These are phyloP conservation scores for Cynodonichthys magdalenae DNA, from an alignment of 2,797 vertebrate genomes.

Conservation along the genomic window DNA sequence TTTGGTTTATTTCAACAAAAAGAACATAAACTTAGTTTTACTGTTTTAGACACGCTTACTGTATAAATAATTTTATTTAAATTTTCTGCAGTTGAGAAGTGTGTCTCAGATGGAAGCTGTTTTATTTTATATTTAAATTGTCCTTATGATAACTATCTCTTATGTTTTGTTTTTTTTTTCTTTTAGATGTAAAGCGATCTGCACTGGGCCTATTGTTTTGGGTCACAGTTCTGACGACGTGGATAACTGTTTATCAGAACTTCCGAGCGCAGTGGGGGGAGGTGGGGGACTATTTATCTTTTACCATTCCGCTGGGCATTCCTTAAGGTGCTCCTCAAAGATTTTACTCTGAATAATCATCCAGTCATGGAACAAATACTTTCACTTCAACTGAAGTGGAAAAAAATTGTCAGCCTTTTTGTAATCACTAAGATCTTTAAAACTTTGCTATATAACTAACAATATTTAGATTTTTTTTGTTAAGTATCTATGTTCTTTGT, in stretches of 20 bases:
- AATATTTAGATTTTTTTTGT: slow-evolving; percentile 6
- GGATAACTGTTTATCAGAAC: slow-evolving; percentile 92
- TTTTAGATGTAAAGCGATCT: slow-evolving; percentile 89
- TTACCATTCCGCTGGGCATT: slow-evolving; percentile 91
- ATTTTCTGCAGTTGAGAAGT: background rate
- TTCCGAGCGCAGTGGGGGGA: slow-evolving; percentile 90
- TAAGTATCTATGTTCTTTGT: slow-evolving; percentile 4
- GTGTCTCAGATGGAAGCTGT: background rate
- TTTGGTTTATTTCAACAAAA: too few relatives aligned
- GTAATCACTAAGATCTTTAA: slow-evolving; percentile 12
- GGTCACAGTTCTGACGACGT: slow-evolving; percentile 89
- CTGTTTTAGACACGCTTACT: too few relatives aligned
- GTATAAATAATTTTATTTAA: background rate
- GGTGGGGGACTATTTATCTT: slow-evolving; percentile 90
- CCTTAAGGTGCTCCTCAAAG: slow-evolving; percentile 72
- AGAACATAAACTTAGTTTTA: too few relatives aligned
- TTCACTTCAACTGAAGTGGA: slow-evolving; percentile 20
- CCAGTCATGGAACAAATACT: slow-evolving; percentile 42
- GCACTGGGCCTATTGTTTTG: slow-evolving; percentile 88
- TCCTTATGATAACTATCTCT: too few relatives aligned
- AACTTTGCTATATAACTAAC: slow-evolving; percentile 9
- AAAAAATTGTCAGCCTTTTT: slow-evolving; percentile 14
- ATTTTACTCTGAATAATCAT: slow-evolving; percentile 36
- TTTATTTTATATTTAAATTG: too few relatives aligned
- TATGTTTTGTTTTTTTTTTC: slow-evolving; percentile 14